Percentiles rank a stretch among this genome's conserved stretches.
Evolutionary conservation across 1,140 invertebrate genomes (phyloP).

Genomic region (Homarus americanus): DNA sequence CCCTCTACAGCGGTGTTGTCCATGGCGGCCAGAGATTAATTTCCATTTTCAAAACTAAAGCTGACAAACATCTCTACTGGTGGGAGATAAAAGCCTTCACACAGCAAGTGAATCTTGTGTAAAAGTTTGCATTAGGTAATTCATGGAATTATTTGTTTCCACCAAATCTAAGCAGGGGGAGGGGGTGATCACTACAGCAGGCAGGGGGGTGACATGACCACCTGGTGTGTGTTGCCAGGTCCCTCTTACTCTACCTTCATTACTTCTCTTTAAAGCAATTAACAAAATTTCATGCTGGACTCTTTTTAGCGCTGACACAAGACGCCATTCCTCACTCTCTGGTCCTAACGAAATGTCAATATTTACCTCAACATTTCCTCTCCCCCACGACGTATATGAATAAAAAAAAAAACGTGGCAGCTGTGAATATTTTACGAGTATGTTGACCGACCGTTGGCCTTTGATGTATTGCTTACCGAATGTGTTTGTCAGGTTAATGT

Average conservation of each 20-base stretch:
- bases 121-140: no score
- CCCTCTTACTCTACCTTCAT: not conserved
- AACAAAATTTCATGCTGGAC: constrained; percentile 9
- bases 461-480: constrained; percentile 37
- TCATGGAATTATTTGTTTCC: no score
- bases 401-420: not conserved
- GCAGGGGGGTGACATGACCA: no score
- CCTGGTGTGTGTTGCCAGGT: no score
- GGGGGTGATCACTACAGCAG: no score
- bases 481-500: constrained; percentile 48
- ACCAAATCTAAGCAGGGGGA: no score
- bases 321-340: not conserved
- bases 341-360: constrained; percentile 42
- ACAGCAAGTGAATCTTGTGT: no score
- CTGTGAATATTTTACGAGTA: constrained; percentile 15
- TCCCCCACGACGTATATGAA: not conserved
- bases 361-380: constrained; percentile 13
- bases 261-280: constrained; percentile 6
- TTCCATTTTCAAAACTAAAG: no score
- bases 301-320: constrained; percentile 15
- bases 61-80: no score
- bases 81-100: no score
- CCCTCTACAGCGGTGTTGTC: no score
- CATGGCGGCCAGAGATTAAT: no score
- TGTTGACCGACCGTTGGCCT: constrained; percentile 34